phyloP scores from a whole-genome alignment of 2,113 vertebrate genomes.

The Ciconia boyciana region DNA sequence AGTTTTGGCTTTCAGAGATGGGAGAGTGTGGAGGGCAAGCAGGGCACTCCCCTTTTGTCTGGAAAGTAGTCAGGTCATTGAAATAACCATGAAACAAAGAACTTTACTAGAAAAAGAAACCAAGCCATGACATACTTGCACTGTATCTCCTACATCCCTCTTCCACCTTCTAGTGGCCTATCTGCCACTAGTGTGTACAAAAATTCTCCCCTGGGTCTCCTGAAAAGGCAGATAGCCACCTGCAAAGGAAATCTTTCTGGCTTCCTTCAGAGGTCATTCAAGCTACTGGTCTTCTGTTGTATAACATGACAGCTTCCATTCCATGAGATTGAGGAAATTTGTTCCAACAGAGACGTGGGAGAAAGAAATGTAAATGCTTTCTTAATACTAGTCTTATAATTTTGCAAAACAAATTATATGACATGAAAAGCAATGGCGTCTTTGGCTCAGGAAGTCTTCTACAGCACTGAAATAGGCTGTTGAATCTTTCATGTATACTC shows the following conservation, averaged over 20 bases:
- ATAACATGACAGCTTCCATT: background rate
- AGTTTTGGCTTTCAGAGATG: background rate
- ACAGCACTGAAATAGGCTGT: background rate
- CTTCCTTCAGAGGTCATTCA: background rate
- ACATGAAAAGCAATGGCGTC: background rate
- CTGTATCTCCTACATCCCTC: background rate
- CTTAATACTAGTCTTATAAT: background rate
- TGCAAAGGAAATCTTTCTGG: background rate
- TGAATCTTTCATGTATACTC: background rate
- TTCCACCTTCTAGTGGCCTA: background rate
- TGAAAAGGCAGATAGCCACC: background rate
- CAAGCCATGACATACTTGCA: background rate
- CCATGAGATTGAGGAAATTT: background rate
- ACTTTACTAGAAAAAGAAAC: background rate
- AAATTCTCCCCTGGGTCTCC: background rate
- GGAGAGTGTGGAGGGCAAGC: background rate
- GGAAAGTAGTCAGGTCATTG: background rate
- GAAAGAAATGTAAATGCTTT: background rate
- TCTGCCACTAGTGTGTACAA: background rate
- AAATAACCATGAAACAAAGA: background rate
- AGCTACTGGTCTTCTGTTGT: background rate
- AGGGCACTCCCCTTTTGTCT: background rate
- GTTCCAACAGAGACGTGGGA: background rate
- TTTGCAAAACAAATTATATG: background rate
- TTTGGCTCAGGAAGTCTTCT: background rate